Base-by-base conservation (phyloP, 35 echinoderm and acorn worm genomes). In the Lytechinus pictus region DNA sequence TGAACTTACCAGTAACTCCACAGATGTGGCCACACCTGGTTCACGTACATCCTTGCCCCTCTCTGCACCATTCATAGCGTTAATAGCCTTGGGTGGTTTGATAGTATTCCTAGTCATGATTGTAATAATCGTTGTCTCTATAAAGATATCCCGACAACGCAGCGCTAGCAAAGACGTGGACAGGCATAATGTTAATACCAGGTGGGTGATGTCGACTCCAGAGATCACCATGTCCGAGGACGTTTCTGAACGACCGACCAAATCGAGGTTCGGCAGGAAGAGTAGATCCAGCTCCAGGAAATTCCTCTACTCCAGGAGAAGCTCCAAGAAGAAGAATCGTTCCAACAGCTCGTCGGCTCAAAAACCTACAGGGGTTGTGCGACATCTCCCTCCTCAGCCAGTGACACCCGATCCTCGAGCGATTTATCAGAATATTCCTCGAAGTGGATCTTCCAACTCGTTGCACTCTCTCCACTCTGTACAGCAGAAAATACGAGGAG, bases 201-300 rank as follows among this genome's bases (percentile, higher is more conserved):
- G 53, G 4, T 93, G 92, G 92, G 92, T 93, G 92, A 93, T 93
- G 92, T 93, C 92, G n/a, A 93, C 54, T 27, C 92, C 92, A 57
- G 92, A 93, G 92, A 93, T 93, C 54, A 54, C 13, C 54, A 27
- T 55, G 53, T n/a, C 92, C 29, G 54, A 57, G 9, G 53, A 54
- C 5, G 53, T 57, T 11, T 19, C 92, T 28, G 92, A 93, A 57
- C 92, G 29, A n/a, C 92, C 53, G 9, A 54, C 33, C 33, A 44
- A 44, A 44, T 44, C 54, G 27, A 10, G 52, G 52, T 54, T 54
- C 53, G 52, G 92, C 12, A 93, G 55, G 53, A 93, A 93, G 10
- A 93, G 92, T 24, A 53, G 92, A 33, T 93, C 92, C 13, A 93
- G 92, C 54, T 93, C 92, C n/a, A 93, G 92, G 53, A 93, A 93